Evolutionary conservation across 2,113 vertebrate genomes (phyloP).

Genomic region (Campylorhamphus procurvoides): DNA sequence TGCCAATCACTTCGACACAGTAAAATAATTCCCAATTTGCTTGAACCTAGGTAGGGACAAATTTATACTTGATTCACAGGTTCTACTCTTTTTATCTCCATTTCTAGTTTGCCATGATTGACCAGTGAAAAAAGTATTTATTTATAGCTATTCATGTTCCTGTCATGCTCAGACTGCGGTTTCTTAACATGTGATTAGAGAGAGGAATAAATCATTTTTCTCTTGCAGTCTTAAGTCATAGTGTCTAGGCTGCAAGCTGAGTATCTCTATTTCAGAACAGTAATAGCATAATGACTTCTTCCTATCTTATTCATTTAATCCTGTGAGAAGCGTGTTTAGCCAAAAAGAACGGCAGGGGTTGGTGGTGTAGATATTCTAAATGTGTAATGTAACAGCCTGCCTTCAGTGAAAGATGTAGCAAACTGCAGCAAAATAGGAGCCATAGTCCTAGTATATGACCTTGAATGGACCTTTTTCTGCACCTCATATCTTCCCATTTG

Average conservation of each 20-base stretch:
- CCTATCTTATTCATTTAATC: neutral
- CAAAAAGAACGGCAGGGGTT: neutral
- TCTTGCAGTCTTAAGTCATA: neutral
- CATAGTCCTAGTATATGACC: neutral
- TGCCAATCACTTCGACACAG: neutral
- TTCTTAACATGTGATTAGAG: neutral
- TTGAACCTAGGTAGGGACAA: neutral
- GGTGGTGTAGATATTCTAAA: neutral
- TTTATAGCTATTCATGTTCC: neutral
- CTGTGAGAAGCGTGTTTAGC: neutral
- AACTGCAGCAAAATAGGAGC: neutral
- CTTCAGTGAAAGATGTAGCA: neutral
- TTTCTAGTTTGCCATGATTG: neutral
- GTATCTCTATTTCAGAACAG: neutral
- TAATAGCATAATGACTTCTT: neutral
- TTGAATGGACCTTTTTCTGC: constrained; percentile 1
- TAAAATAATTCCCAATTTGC: neutral
- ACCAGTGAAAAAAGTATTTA: neutral
- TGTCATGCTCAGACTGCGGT: neutral
- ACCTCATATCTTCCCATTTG: neutral
- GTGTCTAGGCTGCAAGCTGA: neutral
- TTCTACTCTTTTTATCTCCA: neutral
- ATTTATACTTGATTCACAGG: neutral
- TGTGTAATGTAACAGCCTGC: neutral
- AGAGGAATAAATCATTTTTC: neutral